A percentile compares a stretch with the other conserved stretches of the same genome.
phyloP scores from a whole-genome alignment of 2,888 invertebrate genomes.

The Apoda limacodes region DNA sequence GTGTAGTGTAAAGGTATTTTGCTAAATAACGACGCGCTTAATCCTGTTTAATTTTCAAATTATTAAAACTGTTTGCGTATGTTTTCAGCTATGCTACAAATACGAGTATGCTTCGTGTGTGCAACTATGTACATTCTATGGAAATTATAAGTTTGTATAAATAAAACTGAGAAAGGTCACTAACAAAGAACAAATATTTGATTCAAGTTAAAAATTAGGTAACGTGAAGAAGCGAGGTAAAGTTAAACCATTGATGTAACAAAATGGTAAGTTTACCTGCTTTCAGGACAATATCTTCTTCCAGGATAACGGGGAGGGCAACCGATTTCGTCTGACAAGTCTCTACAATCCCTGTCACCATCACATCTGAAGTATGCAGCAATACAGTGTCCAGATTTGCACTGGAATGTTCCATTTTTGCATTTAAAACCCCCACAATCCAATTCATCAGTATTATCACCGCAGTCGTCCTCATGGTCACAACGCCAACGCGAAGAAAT shows the following conservation, averaged over 20 bases:
- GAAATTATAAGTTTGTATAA: too few species aligned
- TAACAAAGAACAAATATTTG: too few species aligned
- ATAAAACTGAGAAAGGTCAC: too few species aligned
- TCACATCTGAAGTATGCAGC: slow-evolving; percentile 90
- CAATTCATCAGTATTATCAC: slow-evolving; percentile 92
- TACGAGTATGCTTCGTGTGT: too few species aligned
- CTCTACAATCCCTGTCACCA: slow-evolving; percentile 89
- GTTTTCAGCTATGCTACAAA: too few species aligned
- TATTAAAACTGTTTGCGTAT: too few species aligned
- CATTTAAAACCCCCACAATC: slow-evolving; percentile 87
- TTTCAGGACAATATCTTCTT: slow-evolving; percentile 89
- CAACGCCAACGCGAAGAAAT: slow-evolving; percentile 94
- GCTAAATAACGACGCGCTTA: too few species aligned
- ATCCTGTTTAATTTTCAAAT: too few species aligned
- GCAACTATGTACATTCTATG: too few species aligned
- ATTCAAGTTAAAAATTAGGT: slow-evolving; percentile 1
- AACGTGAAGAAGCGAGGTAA: background rate
- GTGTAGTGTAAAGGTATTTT: too few species aligned
- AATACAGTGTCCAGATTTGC: slow-evolving; percentile 92
- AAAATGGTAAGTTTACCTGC: slow-evolving; percentile 43
- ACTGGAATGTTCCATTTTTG: slow-evolving; percentile 93
- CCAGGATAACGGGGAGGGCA: slow-evolving; percentile 91
- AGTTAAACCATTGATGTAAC: slow-evolving; percentile 2
- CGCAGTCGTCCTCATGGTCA: slow-evolving; percentile 97
- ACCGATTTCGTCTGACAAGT: slow-evolving; percentile 89